Evolutionary conservation across 2,888 invertebrate genomes (phyloP).

Genomic region (Adineta ricciae): DNA sequence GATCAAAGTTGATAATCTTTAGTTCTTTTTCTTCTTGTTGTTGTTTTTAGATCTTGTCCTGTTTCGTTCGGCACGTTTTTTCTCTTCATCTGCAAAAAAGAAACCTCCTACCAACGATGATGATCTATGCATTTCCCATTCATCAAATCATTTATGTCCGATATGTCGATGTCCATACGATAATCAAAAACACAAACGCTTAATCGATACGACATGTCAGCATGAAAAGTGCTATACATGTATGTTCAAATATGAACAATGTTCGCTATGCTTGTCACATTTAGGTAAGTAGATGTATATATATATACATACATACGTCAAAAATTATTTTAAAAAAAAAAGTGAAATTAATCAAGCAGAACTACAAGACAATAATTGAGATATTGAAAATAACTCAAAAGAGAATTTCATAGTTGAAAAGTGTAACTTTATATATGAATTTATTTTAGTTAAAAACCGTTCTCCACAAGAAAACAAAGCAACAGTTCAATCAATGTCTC

Average conservation of each 20-base stretch:
- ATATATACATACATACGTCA: background rate
- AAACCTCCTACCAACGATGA: background rate
- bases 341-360: background rate
- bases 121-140: conserved; percentile 18
- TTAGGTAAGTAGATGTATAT: background rate
- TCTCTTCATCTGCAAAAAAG: background rate
- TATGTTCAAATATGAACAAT: conserved; percentile 80
- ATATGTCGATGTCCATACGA: conserved; percentile 68
- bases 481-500: background rate
- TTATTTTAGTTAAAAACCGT: background rate
- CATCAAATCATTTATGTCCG: conserved; percentile 41
- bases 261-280: conserved; percentile 62
- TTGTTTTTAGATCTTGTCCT: background rate
- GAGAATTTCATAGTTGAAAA: background rate
- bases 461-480: background rate
- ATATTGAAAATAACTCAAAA: background rate
- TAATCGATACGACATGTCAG: conserved; percentile 79
- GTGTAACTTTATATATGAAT: background rate
- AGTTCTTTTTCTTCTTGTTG: background rate
- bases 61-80: background rate
- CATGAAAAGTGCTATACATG: conserved; percentile 89
- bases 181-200: conserved; percentile 83
- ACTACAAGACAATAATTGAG: background rate
- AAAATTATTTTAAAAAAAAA: background rate
- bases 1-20: too few species aligned